Evolutionary conservation across 1,140 invertebrate genomes (phyloP), one percentile per base, ranked within the genome.

Genomic region (Diploscapter pachys): DNA sequence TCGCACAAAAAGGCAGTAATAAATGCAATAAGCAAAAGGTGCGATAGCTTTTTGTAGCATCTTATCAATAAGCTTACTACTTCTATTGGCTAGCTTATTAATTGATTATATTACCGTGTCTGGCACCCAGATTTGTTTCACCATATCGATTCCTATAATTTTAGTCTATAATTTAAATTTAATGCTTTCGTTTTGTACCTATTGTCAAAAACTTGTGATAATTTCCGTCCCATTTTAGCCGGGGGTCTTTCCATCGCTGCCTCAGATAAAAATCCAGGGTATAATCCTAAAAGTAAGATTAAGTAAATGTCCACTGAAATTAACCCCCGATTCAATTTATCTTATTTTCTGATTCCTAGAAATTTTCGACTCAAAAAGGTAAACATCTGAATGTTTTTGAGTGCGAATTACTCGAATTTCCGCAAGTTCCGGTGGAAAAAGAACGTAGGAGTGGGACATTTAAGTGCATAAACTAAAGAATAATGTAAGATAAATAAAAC

Each of bases 251-350:
- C 95, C 95, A 98, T 88, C 93, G 94, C 90, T 97, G 95, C 86
- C 95, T 92, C 89, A 98, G 95, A 91, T 97, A 97, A 90, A 98
- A 95, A 89, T 98, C 95, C 90, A 96, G 88, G 76, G 95, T 97
- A 89, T 96, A 98, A 89, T 98, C 95, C 94, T 96, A 88, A 68
- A 83, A 80, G 79, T 72, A 9, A 5, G 3, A 3, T 48, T 8
- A 75, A 4, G 9, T 4, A 3, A 51, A 55, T 8, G 3, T 5
- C 48, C 0, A n/a, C 9, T 53, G 4, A 76, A 59, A 62, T 66
- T 31, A 8, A 61, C 2, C n/a, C 51, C 65, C 31, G 53, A n/a
- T 65, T 66, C 48, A 50, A 5, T 64, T 11, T 31, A 6, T 48
- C 8, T 48, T 31, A 13, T 53, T 4, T 31, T 31, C 31, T 31